phyloP scores from a whole-genome alignment of 2,797 vertebrate species.

The Helicolenus hilgendorfi region DNA sequence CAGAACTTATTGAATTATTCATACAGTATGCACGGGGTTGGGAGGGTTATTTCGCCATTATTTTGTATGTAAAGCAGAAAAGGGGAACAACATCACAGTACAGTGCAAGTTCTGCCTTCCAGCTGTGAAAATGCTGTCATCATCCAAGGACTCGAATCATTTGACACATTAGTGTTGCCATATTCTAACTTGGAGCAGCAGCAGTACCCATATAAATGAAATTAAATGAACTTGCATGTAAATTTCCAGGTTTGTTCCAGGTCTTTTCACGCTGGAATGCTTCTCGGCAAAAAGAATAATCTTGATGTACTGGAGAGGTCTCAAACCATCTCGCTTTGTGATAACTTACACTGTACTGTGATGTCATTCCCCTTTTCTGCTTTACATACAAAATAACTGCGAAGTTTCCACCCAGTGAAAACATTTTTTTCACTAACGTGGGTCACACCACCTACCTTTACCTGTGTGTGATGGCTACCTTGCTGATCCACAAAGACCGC shows the following conservation, averaged over 20 bases:
- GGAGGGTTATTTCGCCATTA: neutral
- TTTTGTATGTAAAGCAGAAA: neutral
- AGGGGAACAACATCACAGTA: neutral
- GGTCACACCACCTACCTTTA: neutral
- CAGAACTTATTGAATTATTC: slow-evolving; percentile 7
- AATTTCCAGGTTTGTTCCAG: neutral
- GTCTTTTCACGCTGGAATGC: neutral
- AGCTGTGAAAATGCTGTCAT: neutral
- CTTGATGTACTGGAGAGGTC: neutral
- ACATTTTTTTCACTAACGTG: fast-evolving
- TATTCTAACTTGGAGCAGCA: neutral
- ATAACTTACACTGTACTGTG: neutral
- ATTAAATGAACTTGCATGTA: neutral
- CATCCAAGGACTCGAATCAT: neutral
- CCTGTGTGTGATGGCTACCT: too few species aligned
- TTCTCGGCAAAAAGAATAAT: neutral
- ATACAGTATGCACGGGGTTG: neutral
- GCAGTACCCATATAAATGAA: neutral
- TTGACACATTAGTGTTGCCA: neutral
- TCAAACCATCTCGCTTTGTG: neutral
- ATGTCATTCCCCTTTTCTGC: neutral
- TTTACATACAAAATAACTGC: neutral
- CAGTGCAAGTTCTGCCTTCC: neutral
- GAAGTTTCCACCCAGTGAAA: neutral
- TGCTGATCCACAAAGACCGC: too few species aligned